A percentile compares a stretch with the other conserved stretches of the same genome.
These are phyloP conservation scores for Xestoiulus laeticollis DNA, from an alignment of 2,888 invertebrate species.

Conservation along the genomic window DNA sequence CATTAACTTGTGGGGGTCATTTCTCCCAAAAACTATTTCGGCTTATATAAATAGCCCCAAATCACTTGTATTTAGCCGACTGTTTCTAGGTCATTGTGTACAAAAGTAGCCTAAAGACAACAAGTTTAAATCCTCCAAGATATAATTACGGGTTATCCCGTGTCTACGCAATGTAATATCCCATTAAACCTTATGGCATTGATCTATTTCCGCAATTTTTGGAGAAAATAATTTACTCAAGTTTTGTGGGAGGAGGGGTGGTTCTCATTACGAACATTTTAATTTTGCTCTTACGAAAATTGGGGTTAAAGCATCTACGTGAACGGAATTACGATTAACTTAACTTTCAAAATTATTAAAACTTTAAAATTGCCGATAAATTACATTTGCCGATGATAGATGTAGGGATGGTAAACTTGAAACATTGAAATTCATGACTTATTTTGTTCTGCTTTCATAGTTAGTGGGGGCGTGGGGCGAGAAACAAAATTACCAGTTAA, in stretches of 20 bases:
- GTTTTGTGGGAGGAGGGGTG: background rate
- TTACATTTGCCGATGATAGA: background rate
- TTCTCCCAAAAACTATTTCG: background rate
- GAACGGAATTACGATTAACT: background rate
- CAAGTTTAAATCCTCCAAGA: background rate
- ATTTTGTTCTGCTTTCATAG: background rate
- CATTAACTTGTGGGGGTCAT: constrained; percentile 3
- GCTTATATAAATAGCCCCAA: background rate
- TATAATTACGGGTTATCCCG: constrained; percentile 29
- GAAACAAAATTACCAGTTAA: background rate
- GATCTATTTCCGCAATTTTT: background rate
- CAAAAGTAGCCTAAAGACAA: constrained; percentile 49
- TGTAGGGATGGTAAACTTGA: background rate
- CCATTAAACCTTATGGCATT: constrained; percentile 21
- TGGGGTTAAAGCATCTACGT: background rate
- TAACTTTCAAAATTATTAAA: background rate
- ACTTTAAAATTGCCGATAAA: background rate
- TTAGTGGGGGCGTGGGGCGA: background rate
- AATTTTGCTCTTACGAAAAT: background rate
- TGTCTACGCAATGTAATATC: constrained; percentile 3
- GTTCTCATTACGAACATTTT: background rate
- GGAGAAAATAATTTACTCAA: background rate
- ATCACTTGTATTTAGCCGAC: background rate
- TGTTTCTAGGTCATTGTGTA: constrained; percentile 52
- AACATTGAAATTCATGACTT: background rate